phyloP scores from a whole-genome alignment of 1,140 invertebrate species.

The Antheraea mylitta region DNA sequence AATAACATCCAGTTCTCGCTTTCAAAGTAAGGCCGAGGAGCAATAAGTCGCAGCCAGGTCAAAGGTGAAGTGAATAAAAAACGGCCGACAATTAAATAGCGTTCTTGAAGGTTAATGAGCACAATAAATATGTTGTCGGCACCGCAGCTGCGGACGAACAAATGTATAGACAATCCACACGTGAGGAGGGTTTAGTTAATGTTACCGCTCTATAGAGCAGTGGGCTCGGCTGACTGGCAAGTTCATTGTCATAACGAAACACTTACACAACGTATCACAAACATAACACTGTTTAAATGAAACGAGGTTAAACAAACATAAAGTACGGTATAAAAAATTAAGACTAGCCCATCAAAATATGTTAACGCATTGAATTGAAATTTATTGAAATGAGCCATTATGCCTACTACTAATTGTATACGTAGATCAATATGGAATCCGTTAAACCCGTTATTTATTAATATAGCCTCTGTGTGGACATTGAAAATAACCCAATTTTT shows the following conservation, averaged over 20 bases:
- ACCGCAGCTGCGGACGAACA: slow-evolving; percentile 75
- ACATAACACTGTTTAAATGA: slow-evolving; percentile 39
- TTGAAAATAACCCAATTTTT: slow-evolving; percentile 38
- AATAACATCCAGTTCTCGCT: slow-evolving; percentile 73
- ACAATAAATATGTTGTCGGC: slow-evolving; percentile 79
- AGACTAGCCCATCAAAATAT: slow-evolving; percentile 1
- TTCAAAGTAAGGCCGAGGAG: slow-evolving; percentile 72
- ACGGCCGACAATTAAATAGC: slow-evolving; percentile 78
- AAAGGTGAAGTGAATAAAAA: slow-evolving; percentile 78
- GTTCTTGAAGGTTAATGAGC: slow-evolving; percentile 79
- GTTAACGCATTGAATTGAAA: slow-evolving; percentile 10
- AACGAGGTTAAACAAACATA: slow-evolving; percentile 38
- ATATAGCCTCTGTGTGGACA: slow-evolving; percentile 9
- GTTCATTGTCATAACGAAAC: slow-evolving; percentile 51
- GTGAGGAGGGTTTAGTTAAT: slow-evolving; percentile 58
- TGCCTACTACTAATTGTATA: slow-evolving; percentile 19
- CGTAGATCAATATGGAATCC: slow-evolving; percentile 26
- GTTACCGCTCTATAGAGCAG: slow-evolving; percentile 33
- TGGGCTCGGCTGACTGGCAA: slow-evolving; percentile 53
- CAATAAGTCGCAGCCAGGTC: slow-evolving; percentile 74
- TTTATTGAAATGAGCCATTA: slow-evolving; percentile 26
- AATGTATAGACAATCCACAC: slow-evolving; percentile 68
- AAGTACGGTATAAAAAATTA: slow-evolving; percentile 17
- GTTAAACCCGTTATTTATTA: slow-evolving; percentile 39
- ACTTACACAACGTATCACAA: slow-evolving; percentile 37